Percentiles rank a stretch among this genome's conserved stretches.
phyloP scores from a whole-genome alignment of 2,888 invertebrate species.

The Tinea semifulvella region DNA sequence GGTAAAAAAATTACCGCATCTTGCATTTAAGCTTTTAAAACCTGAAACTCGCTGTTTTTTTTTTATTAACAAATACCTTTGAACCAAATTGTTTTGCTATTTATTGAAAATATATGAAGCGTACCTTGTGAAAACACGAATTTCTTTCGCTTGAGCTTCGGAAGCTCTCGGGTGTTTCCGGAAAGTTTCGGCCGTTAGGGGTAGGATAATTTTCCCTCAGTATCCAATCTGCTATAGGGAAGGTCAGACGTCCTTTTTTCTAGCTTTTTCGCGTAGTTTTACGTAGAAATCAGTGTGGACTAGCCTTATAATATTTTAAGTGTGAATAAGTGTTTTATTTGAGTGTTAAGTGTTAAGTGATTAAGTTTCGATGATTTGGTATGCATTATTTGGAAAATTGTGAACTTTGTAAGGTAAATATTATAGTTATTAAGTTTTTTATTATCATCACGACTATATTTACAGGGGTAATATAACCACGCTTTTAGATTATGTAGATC shows the following conservation, averaged over 20 bases:
- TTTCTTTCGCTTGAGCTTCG: conserved; percentile 3
- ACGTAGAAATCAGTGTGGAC: not conserved
- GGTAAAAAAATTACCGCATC: too few species aligned
- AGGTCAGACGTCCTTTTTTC: not conserved
- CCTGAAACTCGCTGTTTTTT: too few species aligned
- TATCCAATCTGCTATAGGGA: not conserved
- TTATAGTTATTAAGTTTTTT: not conserved
- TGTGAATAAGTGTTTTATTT: not conserved
- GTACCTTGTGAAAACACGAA: too few species aligned
- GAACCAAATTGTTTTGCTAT: too few species aligned
- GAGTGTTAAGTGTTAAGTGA: not conserved
- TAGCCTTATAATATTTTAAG: too few species aligned
- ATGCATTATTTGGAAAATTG: not conserved
- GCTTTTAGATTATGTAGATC: too few species aligned
- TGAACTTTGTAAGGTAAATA: not conserved
- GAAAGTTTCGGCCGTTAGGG: not conserved
- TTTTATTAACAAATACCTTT: too few species aligned
- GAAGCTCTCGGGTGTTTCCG: not conserved
- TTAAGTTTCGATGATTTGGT: not conserved
- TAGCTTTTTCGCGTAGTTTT: not conserved
- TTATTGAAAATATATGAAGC: too few species aligned
- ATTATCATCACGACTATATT: too few species aligned
- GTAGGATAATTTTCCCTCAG: not conserved
- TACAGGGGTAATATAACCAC: too few species aligned
- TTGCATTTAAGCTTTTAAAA: too few species aligned